Conservation (phyloP, 1,140 invertebrate genomes). For the Eumaeus atala region DNA sequence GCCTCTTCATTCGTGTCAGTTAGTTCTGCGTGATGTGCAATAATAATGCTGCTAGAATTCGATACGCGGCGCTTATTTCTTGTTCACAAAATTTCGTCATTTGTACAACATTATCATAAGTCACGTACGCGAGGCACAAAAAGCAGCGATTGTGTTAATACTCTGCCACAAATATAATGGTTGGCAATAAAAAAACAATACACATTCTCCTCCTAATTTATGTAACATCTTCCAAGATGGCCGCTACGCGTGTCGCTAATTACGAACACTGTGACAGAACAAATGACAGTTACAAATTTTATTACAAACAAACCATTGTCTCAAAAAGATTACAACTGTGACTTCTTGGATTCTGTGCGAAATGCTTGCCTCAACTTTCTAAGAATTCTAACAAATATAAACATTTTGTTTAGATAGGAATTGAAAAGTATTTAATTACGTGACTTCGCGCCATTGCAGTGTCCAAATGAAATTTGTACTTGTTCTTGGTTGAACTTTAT, state of each 20-base stretch:
- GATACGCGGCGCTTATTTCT: background rate
- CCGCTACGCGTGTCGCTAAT: background rate
- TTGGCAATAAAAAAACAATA: background rate
- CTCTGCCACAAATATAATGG: background rate
- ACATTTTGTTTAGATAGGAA: too few species aligned
- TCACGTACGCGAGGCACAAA: too few species aligned
- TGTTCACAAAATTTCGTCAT: too few species aligned
- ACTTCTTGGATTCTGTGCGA: constrained; percentile 2
- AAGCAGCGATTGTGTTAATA: background rate
- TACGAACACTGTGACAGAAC: background rate
- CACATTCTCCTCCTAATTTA: background rate
- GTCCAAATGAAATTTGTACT: too few species aligned
- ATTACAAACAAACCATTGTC: background rate
- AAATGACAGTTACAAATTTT: constrained; percentile 1
- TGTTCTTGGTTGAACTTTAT: too few species aligned
- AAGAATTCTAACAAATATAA: background rate
- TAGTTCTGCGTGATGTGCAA: too few species aligned
- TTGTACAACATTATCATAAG: too few species aligned
- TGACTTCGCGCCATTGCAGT: too few species aligned
- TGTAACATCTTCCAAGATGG: background rate
- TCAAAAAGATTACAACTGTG: background rate
- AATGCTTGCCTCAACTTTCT: background rate
- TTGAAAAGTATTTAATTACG: too few species aligned
- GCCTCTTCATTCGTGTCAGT: too few species aligned
- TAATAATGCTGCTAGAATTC: too few species aligned